A percentile compares a stretch with the other conserved stretches of the same genome.
Evolutionary conservation across 2,888 invertebrate genomes (phyloP).

Genomic region (Entomobrya multifasciata): DNA sequence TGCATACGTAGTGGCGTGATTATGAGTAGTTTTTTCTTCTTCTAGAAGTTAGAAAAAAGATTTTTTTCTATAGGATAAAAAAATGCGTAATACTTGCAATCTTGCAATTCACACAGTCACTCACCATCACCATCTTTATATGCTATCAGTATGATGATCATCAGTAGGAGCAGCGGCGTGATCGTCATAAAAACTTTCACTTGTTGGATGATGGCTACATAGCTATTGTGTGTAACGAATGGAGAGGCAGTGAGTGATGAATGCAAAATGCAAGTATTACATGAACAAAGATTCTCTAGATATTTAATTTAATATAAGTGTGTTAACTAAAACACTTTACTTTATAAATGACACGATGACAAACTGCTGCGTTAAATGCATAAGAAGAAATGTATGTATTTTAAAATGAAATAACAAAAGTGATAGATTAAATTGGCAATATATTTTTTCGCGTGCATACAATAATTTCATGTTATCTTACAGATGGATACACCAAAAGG

Average conservation of each 20-base stretch:
- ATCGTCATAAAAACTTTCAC: conserved; percentile 60
- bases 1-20: not conserved
- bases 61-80: not conserved
- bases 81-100: conserved; percentile 12
- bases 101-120: not conserved
- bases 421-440: conserved; percentile 26
- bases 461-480: no score
- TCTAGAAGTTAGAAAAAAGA: conserved; percentile 9
- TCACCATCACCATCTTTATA: not conserved
- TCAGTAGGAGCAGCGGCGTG: no score
- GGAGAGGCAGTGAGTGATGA: not conserved
- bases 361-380: not conserved
- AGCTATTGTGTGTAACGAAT: not conserved
- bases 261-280: not conserved
- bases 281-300: not conserved
- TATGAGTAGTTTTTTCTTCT: not conserved
- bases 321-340: not conserved
- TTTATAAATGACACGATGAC: no score
- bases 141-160: no score
- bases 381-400: not conserved
- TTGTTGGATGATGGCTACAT: conserved; percentile 25
- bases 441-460: not conserved
- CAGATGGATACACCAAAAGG: no score
- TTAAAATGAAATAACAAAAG: conserved; percentile 49
- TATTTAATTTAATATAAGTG: not conserved